Percentiles rank a stretch among this genome's conserved stretches.
phyloP scores from a whole-genome alignment of 2,888 invertebrate genomes.

The Tiliacea citrago region DNA sequence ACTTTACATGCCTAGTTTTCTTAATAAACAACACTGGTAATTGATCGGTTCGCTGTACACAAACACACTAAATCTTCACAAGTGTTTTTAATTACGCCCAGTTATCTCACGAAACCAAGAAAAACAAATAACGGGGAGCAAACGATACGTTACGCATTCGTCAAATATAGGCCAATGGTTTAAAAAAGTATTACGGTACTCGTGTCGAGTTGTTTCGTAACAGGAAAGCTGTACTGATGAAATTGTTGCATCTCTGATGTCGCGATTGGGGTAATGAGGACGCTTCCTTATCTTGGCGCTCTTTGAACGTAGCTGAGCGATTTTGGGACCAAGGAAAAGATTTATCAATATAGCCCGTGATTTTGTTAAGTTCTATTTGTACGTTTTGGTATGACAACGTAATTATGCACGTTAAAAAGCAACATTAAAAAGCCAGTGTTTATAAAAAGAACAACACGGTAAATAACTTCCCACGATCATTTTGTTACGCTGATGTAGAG shows the following conservation, averaged over 20 bases:
- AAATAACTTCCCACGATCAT: not conserved
- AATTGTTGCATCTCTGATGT: conserved; percentile 64
- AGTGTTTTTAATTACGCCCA: conserved; percentile 59
- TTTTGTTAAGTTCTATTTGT: not conserved
- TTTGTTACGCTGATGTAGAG: not conserved
- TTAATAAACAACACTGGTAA: conserved; percentile 51
- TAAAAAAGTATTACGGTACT: conserved; percentile 68
- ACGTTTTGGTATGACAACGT: not conserved
- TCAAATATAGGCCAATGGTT: conserved; percentile 72
- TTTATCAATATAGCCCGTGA: not conserved
- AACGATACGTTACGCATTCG: conserved; percentile 62
- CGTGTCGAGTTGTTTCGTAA: conserved; percentile 66
- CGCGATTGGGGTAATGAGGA: conserved; percentile 61
- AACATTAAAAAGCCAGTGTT: not conserved
- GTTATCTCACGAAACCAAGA: conserved; percentile 57
- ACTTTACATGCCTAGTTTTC: conserved; percentile 49
- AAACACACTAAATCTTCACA: conserved; percentile 59
- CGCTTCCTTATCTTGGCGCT: conserved; percentile 57
- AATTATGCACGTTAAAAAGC: conserved; percentile 1
- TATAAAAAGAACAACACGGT: not conserved
- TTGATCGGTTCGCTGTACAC: conserved; percentile 59
- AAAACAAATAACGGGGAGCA: conserved; percentile 62
- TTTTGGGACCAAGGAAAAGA: conserved; percentile 10
- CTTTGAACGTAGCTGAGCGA: conserved; percentile 46
- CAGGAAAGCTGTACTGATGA: conserved; percentile 62